Base-by-base conservation (phyloP, 2,888 invertebrate genomes). In the Dolichopus griseipennis region DNA sequence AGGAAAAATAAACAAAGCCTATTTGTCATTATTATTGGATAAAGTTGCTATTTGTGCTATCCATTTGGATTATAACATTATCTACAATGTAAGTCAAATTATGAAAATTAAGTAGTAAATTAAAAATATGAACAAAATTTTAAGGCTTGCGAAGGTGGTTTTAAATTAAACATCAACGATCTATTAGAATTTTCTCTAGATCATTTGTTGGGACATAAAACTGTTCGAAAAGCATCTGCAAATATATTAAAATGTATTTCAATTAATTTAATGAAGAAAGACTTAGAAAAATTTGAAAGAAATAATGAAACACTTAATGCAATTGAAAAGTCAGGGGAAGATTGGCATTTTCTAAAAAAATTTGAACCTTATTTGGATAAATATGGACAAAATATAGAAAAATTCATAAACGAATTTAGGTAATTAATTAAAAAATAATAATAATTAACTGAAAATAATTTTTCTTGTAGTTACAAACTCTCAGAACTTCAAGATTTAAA, bases 301-400 rank as follows among this genome's bases (percentile, higher is more conserved):
- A 75, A 75, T 66, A 75, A 73, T 15, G 77, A 78, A 27, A 69
- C 72, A 64, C 70, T 75, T 1, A 76, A 75, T 18, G 65, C 70
- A n/a, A 69, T 73, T 8, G 68, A 71, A 4, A 68, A 70, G 22
- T 61, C 64, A 64, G 52, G 70, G 61, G 65, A 72, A 63, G 74
- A 76, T 52, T 80, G 79, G 78, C 81, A 81, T 72, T 76, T 77
- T 52, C 72, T 82, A 2, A 75, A 76, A 71, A 75, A 77, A 63
- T 80, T 81, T 61, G 74, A 76, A 66, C 75, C 75, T 41, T 77
- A 76, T 69, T 67, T 81, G n/a, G 73, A 74, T 62, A 75, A 75
- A 5, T 78, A 78, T 71, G 76, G 77, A 69, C 66, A 71, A 15
- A 71, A 74, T n/a, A 75, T 81, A 65, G 69, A 72, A 6, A 75